Evolutionary conservation across 2,113 vertebrate genomes (phyloP), one percentile per base, ranked within the genome.

Genomic region (Eleginops maclovinus): DNA sequence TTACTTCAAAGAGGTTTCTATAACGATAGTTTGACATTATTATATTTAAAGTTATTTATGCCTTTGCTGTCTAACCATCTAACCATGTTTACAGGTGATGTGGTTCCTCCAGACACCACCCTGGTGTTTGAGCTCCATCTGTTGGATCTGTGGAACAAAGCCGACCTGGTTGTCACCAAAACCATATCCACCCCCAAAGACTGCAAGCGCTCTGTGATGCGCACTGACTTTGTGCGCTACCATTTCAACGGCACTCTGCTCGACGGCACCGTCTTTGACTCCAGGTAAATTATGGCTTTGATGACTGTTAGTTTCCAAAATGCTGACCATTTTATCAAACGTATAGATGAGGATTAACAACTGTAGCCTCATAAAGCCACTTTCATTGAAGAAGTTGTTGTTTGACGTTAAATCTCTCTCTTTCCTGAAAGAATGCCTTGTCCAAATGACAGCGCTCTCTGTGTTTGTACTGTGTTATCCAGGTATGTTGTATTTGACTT

Each of bases 171-270:
- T 31, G 94, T 97, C 86, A 92, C 94, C 71, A 95, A 90, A 86
- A 96, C 91, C 16, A 49, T 98, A 72, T 91, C 88, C 82, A 96
- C 94, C 12, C 96, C 97, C 0, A 75, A 91, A 70, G 88, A 49
- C 51, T 99, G 98, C 91, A 96, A 93, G 58, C 96, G 98, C 75
- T 96, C 95, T 0, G 97, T 99, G 78, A 93, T 95, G 92, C 94
- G 94, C 80, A 92, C 95, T 0, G 98, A 99, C 93, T 99, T 97
- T 0, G 96, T 99, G 50, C 96, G 98, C 22, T 99, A 99, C 87
- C 96, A 97, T 83, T 99, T 97, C 94, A 99, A 99, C 0, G 98
- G 98, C 67, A 97, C 97, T 0, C 94, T 99, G 78, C 94, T 98
- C 31, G 95, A 98, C 0, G 96, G 98, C 65, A 96, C 95, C 0